These are phyloP conservation scores for Corella eumyota DNA, from an alignment of 23 tunicate species.

Conservation along the genomic window DNA sequence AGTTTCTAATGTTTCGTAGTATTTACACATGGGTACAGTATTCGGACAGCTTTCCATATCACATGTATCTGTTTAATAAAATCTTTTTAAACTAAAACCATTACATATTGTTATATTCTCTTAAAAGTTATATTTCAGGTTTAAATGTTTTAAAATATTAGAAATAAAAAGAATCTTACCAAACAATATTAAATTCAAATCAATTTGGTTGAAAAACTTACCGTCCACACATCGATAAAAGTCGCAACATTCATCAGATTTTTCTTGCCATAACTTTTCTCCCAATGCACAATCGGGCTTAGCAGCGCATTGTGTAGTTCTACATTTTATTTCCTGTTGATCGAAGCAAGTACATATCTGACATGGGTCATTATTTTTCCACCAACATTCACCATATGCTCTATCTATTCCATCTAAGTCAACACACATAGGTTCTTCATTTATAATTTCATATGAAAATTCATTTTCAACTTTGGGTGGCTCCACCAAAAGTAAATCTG, in stretches of 20 bases:
- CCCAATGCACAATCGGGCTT: conserved; percentile 29
- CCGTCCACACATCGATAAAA: conserved; percentile 50
- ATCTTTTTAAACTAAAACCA: too few relatives aligned
- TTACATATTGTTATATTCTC: too few relatives aligned
- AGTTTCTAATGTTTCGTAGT: conserved; percentile 30
- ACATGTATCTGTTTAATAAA: conserved; percentile 25
- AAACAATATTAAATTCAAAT: too few relatives aligned
- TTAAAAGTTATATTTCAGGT: too few relatives aligned
- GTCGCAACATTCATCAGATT: conserved; percentile 35
- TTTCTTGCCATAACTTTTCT: conserved; percentile 14
- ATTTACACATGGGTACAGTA: conserved; percentile 31
- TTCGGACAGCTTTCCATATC: conserved; percentile 22
- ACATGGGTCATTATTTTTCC: conserved; percentile 35
- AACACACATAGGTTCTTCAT: conserved; percentile 58
- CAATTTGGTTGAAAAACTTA: too few relatives aligned
- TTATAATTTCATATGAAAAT: conserved; percentile 28
- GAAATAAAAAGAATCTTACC: too few relatives aligned
- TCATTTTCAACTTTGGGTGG: neutral
- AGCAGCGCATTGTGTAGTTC: conserved; percentile 23
- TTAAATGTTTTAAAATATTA: too few relatives aligned
- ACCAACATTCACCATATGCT: conserved; percentile 84
- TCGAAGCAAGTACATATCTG: conserved; percentile 59
- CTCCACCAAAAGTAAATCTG: too few relatives aligned
- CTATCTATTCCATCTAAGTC: conserved; percentile 58
- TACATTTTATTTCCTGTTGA: conserved; percentile 33